phyloP scores from a whole-genome alignment of 1,140 invertebrate species.

The Mizuhopecten yessoensis region DNA sequence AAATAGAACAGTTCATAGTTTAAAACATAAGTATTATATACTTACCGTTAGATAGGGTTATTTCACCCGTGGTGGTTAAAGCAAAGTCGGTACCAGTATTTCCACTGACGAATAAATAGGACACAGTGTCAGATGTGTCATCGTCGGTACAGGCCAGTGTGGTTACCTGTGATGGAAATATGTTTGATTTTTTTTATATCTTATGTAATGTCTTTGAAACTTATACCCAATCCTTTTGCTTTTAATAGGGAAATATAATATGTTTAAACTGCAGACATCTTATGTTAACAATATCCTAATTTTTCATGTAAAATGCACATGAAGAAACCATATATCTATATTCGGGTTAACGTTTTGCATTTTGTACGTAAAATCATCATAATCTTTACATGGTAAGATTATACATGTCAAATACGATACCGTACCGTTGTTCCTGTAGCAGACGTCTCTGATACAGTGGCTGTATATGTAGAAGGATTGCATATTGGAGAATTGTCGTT shows the following conservation, averaged over 20 bases:
- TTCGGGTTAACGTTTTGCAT: not conserved
- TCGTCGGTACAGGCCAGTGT: slow-evolving; percentile 66
- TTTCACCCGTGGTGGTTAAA: not conserved
- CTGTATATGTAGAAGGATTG: slow-evolving; percentile 49
- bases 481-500: slow-evolving; percentile 70
- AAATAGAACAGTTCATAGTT: not conserved
- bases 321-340: not conserved
- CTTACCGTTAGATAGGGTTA: not conserved
- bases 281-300: not conserved
- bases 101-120: not conserved
- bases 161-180: not conserved
- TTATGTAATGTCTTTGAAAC: too few species aligned
- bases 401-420: too few species aligned
- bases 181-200: too few species aligned
- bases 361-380: too few species aligned
- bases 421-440: not conserved
- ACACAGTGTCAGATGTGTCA: slow-evolving; percentile 59
- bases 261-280: too few species aligned
- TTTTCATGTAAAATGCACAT: not conserved
- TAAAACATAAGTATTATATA: not conserved
- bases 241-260: too few species aligned
- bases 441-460: slow-evolving; percentile 58
- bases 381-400: too few species aligned
- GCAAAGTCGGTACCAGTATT: not conserved
- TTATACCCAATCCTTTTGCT: too few species aligned